Base-by-base conservation (phyloP, 2,113 vertebrate genomes). In the Helogale parvula region DNA sequence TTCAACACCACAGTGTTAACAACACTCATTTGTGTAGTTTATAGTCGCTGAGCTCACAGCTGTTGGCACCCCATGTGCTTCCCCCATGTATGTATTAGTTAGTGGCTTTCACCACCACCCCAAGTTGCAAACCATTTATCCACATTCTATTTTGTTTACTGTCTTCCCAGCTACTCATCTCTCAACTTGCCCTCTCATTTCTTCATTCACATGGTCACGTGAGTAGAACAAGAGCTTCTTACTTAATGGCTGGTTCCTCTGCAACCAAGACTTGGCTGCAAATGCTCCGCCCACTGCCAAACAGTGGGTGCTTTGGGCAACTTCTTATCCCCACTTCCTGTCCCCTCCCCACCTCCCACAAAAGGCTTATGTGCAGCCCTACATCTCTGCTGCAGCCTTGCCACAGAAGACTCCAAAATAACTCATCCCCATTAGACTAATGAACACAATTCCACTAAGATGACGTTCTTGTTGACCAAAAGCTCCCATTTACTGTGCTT, bases 361-460 rank as follows among this genome's bases (percentile, higher is more conserved):
- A 1, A 25, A 90, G 0, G 10, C 0, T 38, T 12, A 21, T n/a
- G 3, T 1, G 16, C 19, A 38, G 84, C 0, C 10, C n/a, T 76
- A 33, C 2, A 10, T 38, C 9, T 17, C 31, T 71, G 31, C 1
- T 17, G 35, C 13, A 66, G 9, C 25, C 31, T 50, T 52, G 50
- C 1, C 8, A 5, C 33, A 4, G 27, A 57, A 21, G 13, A 60
- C 29, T 69, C 17, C 65, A 45, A 77, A 69, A 45, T 31, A 83
- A 74, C 16, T 17, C 6, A 54, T 19, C 50, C 3, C 7, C 80
- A 21, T 47, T 11, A 76, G 9, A 19, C 65, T 60, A 33, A 31
- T 25, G 15, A 77, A 87, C 33, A 74, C 13, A 91, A 0, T 97
- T 80, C n/a, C n/a, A 33, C 15, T 31, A 65, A 52, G 3, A 8